Percentiles rank a stretch among this genome's conserved stretches.
phyloP scores from a whole-genome alignment of 2,797 vertebrate species.

The Zenarchopterus dispar region DNA sequence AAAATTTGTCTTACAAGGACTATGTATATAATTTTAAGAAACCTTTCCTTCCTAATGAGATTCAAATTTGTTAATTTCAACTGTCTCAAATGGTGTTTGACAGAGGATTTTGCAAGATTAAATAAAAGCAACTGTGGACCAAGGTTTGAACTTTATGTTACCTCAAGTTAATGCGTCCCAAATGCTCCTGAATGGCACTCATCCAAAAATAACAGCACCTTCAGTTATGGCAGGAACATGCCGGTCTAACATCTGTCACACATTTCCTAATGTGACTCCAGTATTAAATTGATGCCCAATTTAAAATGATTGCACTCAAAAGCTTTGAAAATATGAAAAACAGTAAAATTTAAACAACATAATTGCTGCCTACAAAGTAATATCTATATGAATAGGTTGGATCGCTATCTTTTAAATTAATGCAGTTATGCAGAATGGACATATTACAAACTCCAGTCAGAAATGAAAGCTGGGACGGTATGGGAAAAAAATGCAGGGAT shows the following conservation, averaged over 20 bases:
- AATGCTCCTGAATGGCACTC: conserved; percentile 52
- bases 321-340: conserved; percentile 41
- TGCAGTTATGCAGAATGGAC: no score
- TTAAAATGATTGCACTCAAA: conserved; percentile 39
- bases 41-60: no score
- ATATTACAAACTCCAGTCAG: no score
- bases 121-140: conserved; percentile 20
- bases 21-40: no score
- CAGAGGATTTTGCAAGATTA: conserved; percentile 1
- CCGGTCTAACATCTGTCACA: conserved; percentile 67
- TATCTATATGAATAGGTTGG: no score
- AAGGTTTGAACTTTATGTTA: conserved; percentile 25
- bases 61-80: background rate
- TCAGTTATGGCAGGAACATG: conserved; percentile 50
- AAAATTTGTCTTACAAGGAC: no score
- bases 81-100: background rate
- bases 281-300: conserved; percentile 17
- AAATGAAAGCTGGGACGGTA: no score
- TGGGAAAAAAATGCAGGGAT: no score
- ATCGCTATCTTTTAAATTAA: no score
- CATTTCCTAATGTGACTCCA: conserved; percentile 48
- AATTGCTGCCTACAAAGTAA: background rate
- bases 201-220: conserved; percentile 62
- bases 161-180: conserved; percentile 50
- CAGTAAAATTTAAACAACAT: background rate